phyloP scores from a whole-genome alignment of 1,140 invertebrate genomes.

The Glomeris maerens region DNA sequence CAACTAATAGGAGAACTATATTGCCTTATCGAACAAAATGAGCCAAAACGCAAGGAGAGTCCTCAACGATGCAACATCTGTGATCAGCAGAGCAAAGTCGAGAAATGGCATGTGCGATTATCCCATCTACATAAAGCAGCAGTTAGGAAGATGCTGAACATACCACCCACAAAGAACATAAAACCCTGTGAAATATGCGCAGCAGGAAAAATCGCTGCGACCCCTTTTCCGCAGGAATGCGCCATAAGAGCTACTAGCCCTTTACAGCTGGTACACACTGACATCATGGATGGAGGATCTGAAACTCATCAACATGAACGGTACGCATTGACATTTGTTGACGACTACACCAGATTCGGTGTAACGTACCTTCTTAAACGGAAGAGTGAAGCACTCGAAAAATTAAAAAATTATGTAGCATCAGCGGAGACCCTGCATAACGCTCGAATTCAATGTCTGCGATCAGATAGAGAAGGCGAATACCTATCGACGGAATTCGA shows the following conservation, averaged over 20 bases:
- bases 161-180: background rate
- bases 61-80: background rate
- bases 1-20: no score
- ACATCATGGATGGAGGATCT: conserved; percentile 12
- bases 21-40: no score
- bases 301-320: background rate
- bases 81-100: background rate
- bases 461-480: conserved; percentile 13
- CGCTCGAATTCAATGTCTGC: background rate
- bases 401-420: conserved; percentile 13
- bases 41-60: background rate
- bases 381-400: conserved; percentile 14
- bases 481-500: conserved; percentile 10
- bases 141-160: background rate
- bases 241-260: background rate
- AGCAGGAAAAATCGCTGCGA: conserved; percentile 8
- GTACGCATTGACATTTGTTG: conserved; percentile 16
- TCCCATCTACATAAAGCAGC: conserved; percentile 1
- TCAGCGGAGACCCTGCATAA: conserved; percentile 1
- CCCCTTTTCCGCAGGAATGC: background rate
- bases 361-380: conserved; percentile 8
- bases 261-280: conserved; percentile 13
- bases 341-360: conserved; percentile 13
- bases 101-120: conserved; percentile 4
- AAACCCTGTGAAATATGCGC: conserved; percentile 4